Percentiles rank a stretch among this genome's conserved stretches.
These are phyloP conservation scores for Stegana nigrithorax DNA, from an alignment of 2,888 invertebrate species.

Conservation along the genomic window DNA sequence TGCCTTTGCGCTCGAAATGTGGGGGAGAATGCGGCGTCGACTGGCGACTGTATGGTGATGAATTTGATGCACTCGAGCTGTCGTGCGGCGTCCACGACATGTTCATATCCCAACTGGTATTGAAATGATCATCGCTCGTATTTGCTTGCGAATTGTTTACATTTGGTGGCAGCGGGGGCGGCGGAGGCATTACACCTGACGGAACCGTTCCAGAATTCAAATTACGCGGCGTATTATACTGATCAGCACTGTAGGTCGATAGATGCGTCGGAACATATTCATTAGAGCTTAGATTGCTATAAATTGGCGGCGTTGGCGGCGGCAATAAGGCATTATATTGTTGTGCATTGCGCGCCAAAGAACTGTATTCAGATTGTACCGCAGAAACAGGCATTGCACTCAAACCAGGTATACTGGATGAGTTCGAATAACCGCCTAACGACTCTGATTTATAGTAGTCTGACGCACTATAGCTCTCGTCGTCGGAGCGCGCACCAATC, in stretches of 20 bases:
- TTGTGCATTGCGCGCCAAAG: slow-evolving; percentile 46
- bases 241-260: slow-evolving; percentile 51
- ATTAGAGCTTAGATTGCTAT: slow-evolving; percentile 35
- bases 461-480: slow-evolving; percentile 69
- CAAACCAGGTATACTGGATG: slow-evolving; percentile 42
- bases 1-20: slow-evolving; percentile 74
- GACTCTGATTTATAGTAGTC: slow-evolving; percentile 70
- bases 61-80: slow-evolving; percentile 65
- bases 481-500: slow-evolving; percentile 71
- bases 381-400: slow-evolving; percentile 53
- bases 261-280: slow-evolving; percentile 55
- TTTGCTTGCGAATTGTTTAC: too few species aligned
- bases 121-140: slow-evolving; percentile 61
- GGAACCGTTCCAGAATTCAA: slow-evolving; percentile 29
- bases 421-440: slow-evolving; percentile 48
- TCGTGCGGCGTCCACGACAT: slow-evolving; percentile 68
- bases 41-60: slow-evolving; percentile 41
- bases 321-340: slow-evolving; percentile 49
- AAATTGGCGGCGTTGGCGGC: slow-evolving; percentile 52
- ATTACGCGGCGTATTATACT: slow-evolving; percentile 49
- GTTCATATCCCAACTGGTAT: slow-evolving; percentile 69
- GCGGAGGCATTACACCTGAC: slow-evolving; percentile 40
- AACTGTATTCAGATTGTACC: slow-evolving; percentile 50
- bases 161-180: slow-evolving; percentile 44
- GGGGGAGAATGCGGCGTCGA: slow-evolving; percentile 76